Evolutionary conservation across 2,888 invertebrate species (phyloP).

Genomic region (Timandra comae): DNA sequence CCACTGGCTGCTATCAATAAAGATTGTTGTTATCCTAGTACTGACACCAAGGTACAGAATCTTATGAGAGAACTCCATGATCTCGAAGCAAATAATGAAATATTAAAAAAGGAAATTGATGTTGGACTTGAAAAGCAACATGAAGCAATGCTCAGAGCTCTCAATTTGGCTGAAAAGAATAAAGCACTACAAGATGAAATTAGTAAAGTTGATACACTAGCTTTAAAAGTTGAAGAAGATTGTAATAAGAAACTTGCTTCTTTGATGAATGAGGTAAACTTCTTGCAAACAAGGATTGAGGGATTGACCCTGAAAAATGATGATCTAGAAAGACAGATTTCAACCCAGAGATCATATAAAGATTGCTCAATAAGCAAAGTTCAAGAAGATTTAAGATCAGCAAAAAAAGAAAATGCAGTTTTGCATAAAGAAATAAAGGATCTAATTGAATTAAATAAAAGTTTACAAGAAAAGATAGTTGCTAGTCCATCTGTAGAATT

Average conservation of each 20-base stretch:
- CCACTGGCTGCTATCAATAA: constrained; percentile 78
- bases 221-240: constrained; percentile 85
- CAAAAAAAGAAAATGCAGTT: constrained; percentile 56
- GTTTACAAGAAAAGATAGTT: constrained; percentile 63
- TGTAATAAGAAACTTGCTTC: constrained; percentile 82
- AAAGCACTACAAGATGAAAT: constrained; percentile 82
- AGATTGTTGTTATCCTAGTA: constrained; percentile 80
- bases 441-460: constrained; percentile 63
- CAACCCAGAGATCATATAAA: constrained; percentile 31
- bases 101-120: constrained; percentile 63
- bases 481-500: constrained; percentile 32
- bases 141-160: constrained; percentile 87
- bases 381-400: constrained; percentile 40
- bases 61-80: constrained; percentile 78
- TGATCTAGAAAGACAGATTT: constrained; percentile 79
- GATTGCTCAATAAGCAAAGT: constrained; percentile 24
- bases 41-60: constrained; percentile 72
- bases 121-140: constrained; percentile 82
- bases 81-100: constrained; percentile 76
- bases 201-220: constrained; percentile 83
- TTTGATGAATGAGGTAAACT: constrained; percentile 78
- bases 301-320: constrained; percentile 47
- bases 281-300: constrained; percentile 76
- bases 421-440: constrained; percentile 66
- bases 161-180: constrained; percentile 84